Conservation (phyloP, 2,888 invertebrate species). For the Proisotoma minuta region DNA sequence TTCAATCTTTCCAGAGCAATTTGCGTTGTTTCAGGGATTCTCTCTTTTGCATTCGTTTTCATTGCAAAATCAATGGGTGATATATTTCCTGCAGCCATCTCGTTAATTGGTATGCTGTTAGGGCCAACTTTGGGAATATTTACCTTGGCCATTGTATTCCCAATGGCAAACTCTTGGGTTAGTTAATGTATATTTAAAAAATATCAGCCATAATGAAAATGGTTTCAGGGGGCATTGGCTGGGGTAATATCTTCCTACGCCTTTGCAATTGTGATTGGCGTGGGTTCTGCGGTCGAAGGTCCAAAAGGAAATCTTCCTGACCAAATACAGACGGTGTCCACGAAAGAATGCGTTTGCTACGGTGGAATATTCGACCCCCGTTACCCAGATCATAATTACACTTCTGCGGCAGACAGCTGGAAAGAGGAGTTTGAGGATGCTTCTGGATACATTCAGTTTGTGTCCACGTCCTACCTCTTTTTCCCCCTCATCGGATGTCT, state of each 20-base stretch:
- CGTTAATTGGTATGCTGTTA: constrained; percentile 27
- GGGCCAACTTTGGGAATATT: constrained; percentile 39
- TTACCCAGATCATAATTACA: constrained; percentile 6
- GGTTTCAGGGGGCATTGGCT: constrained; percentile 16
- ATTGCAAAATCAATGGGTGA: constrained; percentile 27
- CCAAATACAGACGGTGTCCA: constrained; percentile 23
- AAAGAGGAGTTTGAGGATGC: constrained; percentile 19
- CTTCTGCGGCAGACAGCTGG: constrained; percentile 22
- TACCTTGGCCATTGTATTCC: constrained; percentile 38
- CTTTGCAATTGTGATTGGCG: constrained; percentile 14
- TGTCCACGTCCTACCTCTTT: constrained; percentile 28
- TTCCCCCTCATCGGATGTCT: constrained; percentile 27
- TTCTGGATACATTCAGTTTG: constrained; percentile 20
- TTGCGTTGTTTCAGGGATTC: constrained; percentile 21
- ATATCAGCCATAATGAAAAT: too few relatives aligned
- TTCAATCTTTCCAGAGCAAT: constrained; percentile 27
- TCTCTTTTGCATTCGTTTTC: constrained; percentile 34
- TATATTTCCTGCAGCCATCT: constrained; percentile 34
- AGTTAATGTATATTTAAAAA: background rate
- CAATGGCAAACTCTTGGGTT: constrained; percentile 33
- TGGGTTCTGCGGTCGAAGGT: constrained; percentile 19
- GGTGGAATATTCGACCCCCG: too few relatives aligned
- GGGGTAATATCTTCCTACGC: constrained; percentile 17
- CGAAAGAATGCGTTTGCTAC: constrained; percentile 18
- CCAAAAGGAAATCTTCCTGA: constrained; percentile 9